These are phyloP conservation scores for Alviniconcha marisindica DNA, from an alignment of 1,140 invertebrate species.

Conservation along the genomic window DNA sequence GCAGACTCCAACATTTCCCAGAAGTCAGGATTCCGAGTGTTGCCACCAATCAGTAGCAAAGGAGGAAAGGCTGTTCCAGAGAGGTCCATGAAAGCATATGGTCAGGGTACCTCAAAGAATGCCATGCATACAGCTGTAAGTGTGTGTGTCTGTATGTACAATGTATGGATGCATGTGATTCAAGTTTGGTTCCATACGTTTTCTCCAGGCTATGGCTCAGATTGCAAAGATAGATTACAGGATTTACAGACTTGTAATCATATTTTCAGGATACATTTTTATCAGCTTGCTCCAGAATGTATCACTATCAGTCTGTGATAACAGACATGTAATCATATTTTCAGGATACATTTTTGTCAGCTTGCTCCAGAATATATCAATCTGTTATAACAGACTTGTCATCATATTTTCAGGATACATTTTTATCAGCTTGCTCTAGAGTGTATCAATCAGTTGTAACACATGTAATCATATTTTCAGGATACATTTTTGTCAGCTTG, in stretches of 20 bases:
- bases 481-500: too few relatives aligned
- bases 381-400: too few relatives aligned
- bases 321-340: too few relatives aligned
- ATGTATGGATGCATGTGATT: not conserved
- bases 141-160: not conserved
- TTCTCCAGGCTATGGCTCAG: not conserved
- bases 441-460: too few relatives aligned
- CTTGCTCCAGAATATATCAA: too few relatives aligned
- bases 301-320: too few relatives aligned
- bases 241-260: not conserved
- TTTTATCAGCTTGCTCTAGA: too few relatives aligned
- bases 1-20: not conserved
- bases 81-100: not conserved
- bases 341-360: too few relatives aligned
- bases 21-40: not conserved
- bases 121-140: not conserved
- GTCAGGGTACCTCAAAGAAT: not conserved
- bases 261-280: too few relatives aligned
- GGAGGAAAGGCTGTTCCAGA: not conserved
- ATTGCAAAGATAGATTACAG: not conserved
- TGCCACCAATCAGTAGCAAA: not conserved
- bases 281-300: too few relatives aligned
- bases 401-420: too few relatives aligned
- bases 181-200: not conserved
- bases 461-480: too few relatives aligned